Conservation (phyloP, 2,113 vertebrate species). For the Caracal caracal region DNA sequence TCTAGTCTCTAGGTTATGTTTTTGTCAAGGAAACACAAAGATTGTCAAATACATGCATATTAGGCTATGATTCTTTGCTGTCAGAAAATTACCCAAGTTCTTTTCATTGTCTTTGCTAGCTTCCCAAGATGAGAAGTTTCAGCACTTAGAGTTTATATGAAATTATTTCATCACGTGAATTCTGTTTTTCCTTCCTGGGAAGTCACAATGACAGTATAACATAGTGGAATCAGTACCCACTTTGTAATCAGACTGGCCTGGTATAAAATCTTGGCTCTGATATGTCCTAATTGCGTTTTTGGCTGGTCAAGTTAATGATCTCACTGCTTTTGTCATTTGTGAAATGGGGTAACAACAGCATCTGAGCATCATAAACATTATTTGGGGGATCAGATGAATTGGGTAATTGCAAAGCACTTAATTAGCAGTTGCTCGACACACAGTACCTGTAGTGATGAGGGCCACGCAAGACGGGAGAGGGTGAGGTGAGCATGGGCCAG, state of each 20-base stretch:
- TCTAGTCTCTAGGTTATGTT: background rate
- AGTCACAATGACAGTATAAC: background rate
- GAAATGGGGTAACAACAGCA: background rate
- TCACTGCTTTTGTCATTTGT: background rate
- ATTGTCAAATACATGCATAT: background rate
- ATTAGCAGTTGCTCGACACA: background rate
- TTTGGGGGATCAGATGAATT: background rate
- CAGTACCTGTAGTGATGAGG: background rate
- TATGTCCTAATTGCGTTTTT: background rate
- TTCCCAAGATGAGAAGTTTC: background rate
- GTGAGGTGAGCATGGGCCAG: background rate
- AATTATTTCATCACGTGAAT: conserved; percentile 19
- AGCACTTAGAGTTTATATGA: background rate
- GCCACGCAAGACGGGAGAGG: background rate
- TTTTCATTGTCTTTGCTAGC: background rate
- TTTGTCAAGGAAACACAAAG: background rate
- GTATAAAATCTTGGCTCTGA: background rate
- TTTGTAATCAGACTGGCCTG: background rate
- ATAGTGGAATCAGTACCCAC: background rate
- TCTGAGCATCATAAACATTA: background rate
- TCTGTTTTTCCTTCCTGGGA: background rate
- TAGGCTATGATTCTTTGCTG: background rate
- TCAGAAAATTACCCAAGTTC: background rate
- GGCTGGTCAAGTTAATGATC: background rate
- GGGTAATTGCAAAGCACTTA: background rate